These are phyloP conservation scores for Bombycilla garrulus DNA, from an alignment of 2,113 vertebrate species.

Conservation along the genomic window DNA sequence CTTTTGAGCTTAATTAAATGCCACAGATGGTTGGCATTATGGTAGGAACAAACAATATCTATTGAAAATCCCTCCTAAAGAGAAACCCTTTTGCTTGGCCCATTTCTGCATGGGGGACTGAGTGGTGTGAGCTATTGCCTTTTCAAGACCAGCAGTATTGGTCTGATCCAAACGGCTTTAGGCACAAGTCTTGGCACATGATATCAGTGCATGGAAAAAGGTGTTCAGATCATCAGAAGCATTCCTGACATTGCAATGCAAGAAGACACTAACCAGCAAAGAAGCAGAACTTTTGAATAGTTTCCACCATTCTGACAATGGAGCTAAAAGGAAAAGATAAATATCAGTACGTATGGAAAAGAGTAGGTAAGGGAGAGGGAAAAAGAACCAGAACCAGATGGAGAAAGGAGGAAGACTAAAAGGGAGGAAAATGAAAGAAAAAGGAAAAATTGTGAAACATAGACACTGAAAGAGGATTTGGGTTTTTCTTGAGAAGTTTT, in stretches of 20 bases:
- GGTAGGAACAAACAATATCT: background rate
- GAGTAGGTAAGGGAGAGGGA: background rate
- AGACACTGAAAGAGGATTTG: background rate
- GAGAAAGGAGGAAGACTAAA: background rate
- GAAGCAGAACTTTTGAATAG: background rate
- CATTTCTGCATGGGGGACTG: background rate
- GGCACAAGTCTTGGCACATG: accelerated
- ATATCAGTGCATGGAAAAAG: background rate
- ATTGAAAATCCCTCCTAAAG: background rate
- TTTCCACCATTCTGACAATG: background rate
- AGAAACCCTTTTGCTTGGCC: background rate
- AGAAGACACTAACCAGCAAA: background rate
- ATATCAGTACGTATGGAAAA: background rate
- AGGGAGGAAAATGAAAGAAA: background rate
- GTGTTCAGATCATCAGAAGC: background rate
- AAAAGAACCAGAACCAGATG: background rate
- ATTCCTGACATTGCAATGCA: background rate
- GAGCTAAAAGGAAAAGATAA: background rate
- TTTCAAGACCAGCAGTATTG: background rate
- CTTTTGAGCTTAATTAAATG: background rate
- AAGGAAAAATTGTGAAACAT: background rate
- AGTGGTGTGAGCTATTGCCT: background rate
- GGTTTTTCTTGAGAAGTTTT: background rate
- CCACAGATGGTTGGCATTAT: background rate
- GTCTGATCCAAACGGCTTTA: background rate